These are phyloP conservation scores for Cariama cristata DNA, from an alignment of 2,113 vertebrate species.

Conservation along the genomic window DNA sequence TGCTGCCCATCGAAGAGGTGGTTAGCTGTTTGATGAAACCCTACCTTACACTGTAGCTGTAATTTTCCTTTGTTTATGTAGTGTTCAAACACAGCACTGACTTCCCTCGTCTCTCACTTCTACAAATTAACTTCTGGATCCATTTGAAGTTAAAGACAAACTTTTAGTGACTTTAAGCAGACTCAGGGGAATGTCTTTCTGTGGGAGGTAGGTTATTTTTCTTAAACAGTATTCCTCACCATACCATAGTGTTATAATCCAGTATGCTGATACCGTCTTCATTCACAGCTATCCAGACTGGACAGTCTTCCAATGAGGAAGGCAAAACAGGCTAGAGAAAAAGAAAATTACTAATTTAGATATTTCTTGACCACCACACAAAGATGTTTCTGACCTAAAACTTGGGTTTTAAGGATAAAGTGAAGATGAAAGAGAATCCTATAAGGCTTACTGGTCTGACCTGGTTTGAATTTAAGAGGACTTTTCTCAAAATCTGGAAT, in stretches of 20 bases:
- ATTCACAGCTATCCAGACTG: slow-evolving; percentile 88
- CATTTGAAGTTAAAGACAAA: slow-evolving; percentile 37
- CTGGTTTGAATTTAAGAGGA: background rate
- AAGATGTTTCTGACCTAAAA: background rate
- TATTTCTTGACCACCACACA: background rate
- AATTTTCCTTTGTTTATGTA: slow-evolving; percentile 14
- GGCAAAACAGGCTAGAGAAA: slow-evolving; percentile 81
- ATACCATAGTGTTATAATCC: slow-evolving; percentile 86
- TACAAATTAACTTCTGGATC: slow-evolving; percentile 28
- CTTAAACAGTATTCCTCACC: slow-evolving; percentile 9
- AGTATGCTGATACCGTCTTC: slow-evolving; percentile 88
- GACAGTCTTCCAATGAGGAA: slow-evolving; percentile 76
- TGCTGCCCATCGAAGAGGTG: background rate
- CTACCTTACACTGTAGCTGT: background rate
- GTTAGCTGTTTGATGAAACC: background rate
- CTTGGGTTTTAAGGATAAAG: background rate
- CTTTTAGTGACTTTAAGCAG: background rate
- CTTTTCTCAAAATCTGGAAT: background rate
- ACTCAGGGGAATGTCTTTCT: background rate
- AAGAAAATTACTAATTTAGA: background rate
- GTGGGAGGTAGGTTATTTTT: background rate
- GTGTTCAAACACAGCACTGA: background rate
- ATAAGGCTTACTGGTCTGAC: background rate
- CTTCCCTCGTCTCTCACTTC: background rate
- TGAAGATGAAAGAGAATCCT: background rate